Evolutionary conservation across 2,888 invertebrate species (phyloP).

Genomic region (Xylota sylvarum): DNA sequence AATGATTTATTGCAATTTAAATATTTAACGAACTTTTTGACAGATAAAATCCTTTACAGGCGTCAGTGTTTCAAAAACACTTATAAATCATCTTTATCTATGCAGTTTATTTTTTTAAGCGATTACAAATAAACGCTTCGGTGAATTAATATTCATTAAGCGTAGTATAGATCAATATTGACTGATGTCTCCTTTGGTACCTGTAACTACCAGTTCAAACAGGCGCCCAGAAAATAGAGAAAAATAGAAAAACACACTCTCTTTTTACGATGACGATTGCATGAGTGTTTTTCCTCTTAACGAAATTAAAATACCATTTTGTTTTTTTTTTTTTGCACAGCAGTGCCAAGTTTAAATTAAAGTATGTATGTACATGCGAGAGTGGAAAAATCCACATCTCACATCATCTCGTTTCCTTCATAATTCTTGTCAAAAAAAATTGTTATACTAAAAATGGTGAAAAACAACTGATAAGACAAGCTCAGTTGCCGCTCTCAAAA

Average conservation of each 20-base stretch:
- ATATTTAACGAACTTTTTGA: constrained; percentile 16
- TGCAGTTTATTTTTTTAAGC: constrained; percentile 17
- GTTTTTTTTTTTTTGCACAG: constrained; percentile 22
- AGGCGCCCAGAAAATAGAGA: constrained; percentile 36
- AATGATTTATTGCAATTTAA: constrained; percentile 41
- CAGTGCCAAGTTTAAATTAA: constrained; percentile 34
- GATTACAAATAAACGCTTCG: constrained; percentile 11
- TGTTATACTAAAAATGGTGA: not conserved
- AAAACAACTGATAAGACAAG: constrained; percentile 45
- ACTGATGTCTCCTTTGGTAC: constrained; percentile 43
- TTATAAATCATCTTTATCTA: not conserved
- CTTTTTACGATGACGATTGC: not conserved
- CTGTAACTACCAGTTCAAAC: constrained; percentile 67
- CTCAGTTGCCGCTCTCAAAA: constrained; percentile 24
- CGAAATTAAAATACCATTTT: constrained; percentile 45
- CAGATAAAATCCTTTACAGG: constrained; percentile 26
- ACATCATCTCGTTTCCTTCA: constrained; percentile 17
- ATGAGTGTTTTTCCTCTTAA: constrained; percentile 49
- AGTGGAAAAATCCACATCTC: constrained; percentile 55
- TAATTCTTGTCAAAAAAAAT: constrained; percentile 33
- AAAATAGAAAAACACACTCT: constrained; percentile 5
- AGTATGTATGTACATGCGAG: constrained; percentile 10
- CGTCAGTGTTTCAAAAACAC: constrained; percentile 17
- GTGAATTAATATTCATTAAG: constrained; percentile 33
- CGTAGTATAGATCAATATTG: constrained; percentile 48